Evolutionary conservation across 2,113 vertebrate genomes (phyloP).

Genomic region (Pionites leucogaster): DNA sequence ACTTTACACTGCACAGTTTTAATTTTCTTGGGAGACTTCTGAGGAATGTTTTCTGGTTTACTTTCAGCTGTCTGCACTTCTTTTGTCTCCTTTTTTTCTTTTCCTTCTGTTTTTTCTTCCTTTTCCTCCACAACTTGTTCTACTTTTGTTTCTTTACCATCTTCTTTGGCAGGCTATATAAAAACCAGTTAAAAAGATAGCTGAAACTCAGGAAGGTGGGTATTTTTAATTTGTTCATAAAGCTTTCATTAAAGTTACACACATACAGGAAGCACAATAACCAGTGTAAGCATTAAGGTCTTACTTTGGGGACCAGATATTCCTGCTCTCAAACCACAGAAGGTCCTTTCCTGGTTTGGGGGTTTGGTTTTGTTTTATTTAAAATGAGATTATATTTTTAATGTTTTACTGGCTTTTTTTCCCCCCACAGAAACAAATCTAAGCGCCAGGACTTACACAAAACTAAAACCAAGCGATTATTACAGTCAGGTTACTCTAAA

Average conservation of each 20-base stretch:
- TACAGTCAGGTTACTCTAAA: neutral
- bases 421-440: neutral
- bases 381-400: neutral
- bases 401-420: neutral
- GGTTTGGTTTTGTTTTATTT: neutral
- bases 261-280: neutral
- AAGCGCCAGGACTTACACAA: neutral
- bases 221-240: neutral
- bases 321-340: neutral
- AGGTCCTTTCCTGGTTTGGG: neutral
- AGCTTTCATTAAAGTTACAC: neutral
- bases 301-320: neutral
- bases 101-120: slow-evolving; percentile 64
- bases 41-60: slow-evolving; percentile 68
- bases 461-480: neutral
- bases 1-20: slow-evolving; percentile 91
- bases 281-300: neutral
- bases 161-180: slow-evolving; percentile 81
- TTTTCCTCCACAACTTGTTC: slow-evolving; percentile 67
- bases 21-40: slow-evolving; percentile 87
- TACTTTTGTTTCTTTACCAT: slow-evolving; percentile 71
- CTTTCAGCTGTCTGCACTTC: slow-evolving; percentile 74
- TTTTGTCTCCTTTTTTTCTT: slow-evolving; percentile 77
- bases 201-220: neutral
- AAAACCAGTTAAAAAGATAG: neutral